phyloP scores from a whole-genome alignment of 2,113 vertebrate genomes.

The Campylomormyrus numenius region DNA sequence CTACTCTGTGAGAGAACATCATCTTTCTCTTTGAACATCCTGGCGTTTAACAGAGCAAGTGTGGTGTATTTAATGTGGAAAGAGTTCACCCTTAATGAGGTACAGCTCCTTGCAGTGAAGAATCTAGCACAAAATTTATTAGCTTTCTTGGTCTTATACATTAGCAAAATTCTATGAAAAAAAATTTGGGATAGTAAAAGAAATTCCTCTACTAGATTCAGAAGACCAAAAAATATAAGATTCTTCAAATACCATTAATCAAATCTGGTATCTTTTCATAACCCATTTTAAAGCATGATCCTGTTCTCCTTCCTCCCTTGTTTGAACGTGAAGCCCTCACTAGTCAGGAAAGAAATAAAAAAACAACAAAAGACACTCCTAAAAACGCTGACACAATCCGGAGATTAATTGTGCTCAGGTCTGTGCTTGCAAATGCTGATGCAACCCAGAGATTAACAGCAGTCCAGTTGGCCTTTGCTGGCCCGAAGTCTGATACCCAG shows the following conservation, averaged over 20 bases:
- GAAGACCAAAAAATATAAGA: background rate
- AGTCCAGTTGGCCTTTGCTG: background rate
- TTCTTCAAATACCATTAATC: background rate
- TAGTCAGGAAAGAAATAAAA: background rate
- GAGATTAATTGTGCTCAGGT: slow-evolving; percentile 3
- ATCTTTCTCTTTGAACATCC: background rate
- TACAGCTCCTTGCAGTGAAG: background rate
- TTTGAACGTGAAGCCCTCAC: background rate
- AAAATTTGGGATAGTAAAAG: background rate
- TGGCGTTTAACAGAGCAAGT: background rate
- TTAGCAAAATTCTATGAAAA: background rate
- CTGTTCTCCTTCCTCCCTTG: slow-evolving; percentile 4
- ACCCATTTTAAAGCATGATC: slow-evolving; percentile 13
- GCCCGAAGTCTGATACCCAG: background rate
- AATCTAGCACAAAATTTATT: background rate
- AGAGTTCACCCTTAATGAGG: background rate
- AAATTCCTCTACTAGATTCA: background rate
- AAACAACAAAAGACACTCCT: background rate
- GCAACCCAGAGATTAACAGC: slow-evolving; percentile 3
- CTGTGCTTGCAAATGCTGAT: slow-evolving; percentile 4
- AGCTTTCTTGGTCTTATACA: background rate
- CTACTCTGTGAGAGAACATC: background rate
- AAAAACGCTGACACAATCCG: slow-evolving; percentile 7
- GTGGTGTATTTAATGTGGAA: background rate
- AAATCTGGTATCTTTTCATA: background rate